A percentile compares a stretch with the other conserved stretches of the same genome.
Conservation (phyloP, 2,888 invertebrate species). For the Yponomeuta cagnagella region DNA sequence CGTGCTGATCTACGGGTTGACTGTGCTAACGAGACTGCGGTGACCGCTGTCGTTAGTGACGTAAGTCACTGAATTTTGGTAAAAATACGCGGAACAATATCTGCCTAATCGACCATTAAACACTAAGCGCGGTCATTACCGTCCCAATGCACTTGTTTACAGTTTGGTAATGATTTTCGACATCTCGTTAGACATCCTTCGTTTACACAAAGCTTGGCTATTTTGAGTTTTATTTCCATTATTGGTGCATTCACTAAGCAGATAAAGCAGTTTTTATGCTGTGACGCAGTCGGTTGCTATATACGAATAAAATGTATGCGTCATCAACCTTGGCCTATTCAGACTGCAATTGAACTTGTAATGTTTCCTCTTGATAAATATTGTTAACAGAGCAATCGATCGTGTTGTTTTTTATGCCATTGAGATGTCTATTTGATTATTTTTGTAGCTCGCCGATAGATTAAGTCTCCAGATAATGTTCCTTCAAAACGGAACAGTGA, state of each 20-base stretch:
- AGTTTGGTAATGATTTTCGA: slow-evolving; percentile 9
- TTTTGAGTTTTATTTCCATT: background rate
- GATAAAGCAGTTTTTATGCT: slow-evolving; percentile 1
- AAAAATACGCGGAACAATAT: slow-evolving; percentile 55
- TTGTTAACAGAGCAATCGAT: background rate
- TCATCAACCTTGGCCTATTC: slow-evolving; percentile 29
- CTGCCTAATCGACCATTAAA: slow-evolving; percentile 46
- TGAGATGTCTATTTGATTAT: slow-evolving; percentile 8
- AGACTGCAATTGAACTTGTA: slow-evolving; percentile 16
- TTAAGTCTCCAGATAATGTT: background rate
- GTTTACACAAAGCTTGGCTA: slow-evolving; percentile 6
- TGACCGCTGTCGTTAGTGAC: slow-evolving; percentile 29
- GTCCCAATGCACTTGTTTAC: slow-evolving; percentile 9
- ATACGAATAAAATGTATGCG: slow-evolving; percentile 18
- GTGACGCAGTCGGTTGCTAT: background rate
- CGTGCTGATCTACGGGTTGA: slow-evolving; percentile 35
- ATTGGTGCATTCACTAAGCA: background rate
- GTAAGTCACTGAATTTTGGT: slow-evolving; percentile 54
- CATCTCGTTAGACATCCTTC: slow-evolving; percentile 11
- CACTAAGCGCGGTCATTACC: slow-evolving; percentile 16
- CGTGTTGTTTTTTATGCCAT: slow-evolving; percentile 18
- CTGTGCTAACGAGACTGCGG: slow-evolving; percentile 16
- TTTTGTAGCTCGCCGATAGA: background rate
- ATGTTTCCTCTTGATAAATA: slow-evolving; percentile 9
- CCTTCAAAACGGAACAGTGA: background rate